Conservation (phyloP, 2,113 vertebrate genomes). For the Xiphophorus couchianus region DNA sequence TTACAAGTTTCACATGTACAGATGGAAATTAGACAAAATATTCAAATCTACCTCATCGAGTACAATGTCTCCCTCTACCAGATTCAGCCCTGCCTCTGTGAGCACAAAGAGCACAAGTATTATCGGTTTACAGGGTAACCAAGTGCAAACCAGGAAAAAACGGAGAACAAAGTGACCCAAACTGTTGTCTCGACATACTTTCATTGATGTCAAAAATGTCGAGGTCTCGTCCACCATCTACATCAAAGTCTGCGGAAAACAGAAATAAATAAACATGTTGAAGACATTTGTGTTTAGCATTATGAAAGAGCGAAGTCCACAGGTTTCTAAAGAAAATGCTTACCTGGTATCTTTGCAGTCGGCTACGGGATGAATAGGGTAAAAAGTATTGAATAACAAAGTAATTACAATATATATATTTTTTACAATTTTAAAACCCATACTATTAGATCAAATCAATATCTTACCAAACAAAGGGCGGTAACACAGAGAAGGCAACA, state of each 20-base stretch:
- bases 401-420: not conserved
- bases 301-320: not conserved
- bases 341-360: conserved; percentile 54
- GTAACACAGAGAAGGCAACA: conserved; percentile 41
- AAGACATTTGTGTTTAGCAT: conserved; percentile 1
- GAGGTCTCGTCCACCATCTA: conserved; percentile 84
- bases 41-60: conserved; percentile 79
- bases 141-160: not conserved
- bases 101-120: conserved; percentile 46
- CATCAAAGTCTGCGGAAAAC: conserved; percentile 79
- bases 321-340: conserved; percentile 13
- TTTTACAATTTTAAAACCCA: not conserved
- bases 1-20: not conserved
- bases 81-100: conserved; percentile 85
- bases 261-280: conserved; percentile 8
- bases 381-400: conserved; percentile 1
- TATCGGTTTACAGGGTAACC: not conserved
- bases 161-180: not conserved
- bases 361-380: conserved; percentile 41
- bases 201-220: conserved; percentile 95
- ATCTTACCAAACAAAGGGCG: conserved; percentile 69
- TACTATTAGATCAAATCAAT: not conserved
- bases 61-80: conserved; percentile 91
- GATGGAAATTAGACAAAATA: not conserved
- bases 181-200: conserved; percentile 72